Base-by-base conservation (phyloP, 2,797 vertebrate species). In the Gobio occitaniae region DNA sequence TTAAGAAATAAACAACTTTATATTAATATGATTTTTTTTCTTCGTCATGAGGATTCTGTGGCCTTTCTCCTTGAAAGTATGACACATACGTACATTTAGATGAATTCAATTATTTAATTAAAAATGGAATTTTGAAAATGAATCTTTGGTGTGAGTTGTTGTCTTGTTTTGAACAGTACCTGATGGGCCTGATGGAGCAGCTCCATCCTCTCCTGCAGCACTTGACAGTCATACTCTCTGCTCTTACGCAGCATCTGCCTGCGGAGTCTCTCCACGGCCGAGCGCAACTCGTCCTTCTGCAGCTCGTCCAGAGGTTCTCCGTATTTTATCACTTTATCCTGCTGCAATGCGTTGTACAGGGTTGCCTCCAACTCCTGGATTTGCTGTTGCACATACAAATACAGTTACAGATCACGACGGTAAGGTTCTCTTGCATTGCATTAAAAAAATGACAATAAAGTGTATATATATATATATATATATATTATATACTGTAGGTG, bases 291-390 rank as follows among this genome's bases (percentile, higher is more conserved):
- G 16, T 99, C 97, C 87, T 95, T 97, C 91, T 99, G 98, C 32
- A 97, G 96, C 90, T 99, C 98, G 78, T 95, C 97, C 89, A 99
- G 93, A 2, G 97, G 93, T 82, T 99, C 98, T 1, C 97, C 97
- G 54, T 98, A 98, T 80, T 98, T 98, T 90, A 99, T 99, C 85
- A 97, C 95, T n/a, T 98, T 98, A 92, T 99, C 98, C 94, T 99
- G 98, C 94, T 99, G 98, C 89, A 99, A 95, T 86, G 98, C 96
- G 89, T 99, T 99, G 94, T 99, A 99, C 90, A 99, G 93, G 3
- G 98, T 99, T 32, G 98, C 98, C 91, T 99, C 98, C 93, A 99
- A 94, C 90, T 99, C 98, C 93, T 99, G 98, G 94, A 99, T 99
- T 97, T 98, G 97, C 98, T 99, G 94, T 93, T 84, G 93, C 59